Conservation (phyloP, 2,797 vertebrate species). For the Coregonus ussuriensis region DNA sequence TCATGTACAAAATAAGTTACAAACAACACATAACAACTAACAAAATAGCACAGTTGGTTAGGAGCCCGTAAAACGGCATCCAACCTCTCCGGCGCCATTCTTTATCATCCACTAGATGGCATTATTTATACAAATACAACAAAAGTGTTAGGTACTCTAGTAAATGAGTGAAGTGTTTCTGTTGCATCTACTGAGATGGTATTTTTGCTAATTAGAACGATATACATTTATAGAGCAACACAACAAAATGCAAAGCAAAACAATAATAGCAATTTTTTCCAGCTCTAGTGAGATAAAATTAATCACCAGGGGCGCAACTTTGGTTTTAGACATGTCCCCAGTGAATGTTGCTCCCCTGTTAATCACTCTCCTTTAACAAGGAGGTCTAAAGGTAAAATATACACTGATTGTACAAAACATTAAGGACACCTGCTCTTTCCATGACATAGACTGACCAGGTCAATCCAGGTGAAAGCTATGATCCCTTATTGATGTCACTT, state of each 20-base stretch:
- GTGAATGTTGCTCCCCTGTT: too few species aligned
- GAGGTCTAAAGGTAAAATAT: background rate
- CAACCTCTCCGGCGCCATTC: too few species aligned
- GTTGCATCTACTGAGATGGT: background rate
- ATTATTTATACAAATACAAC: constrained; percentile 2
- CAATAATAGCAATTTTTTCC: background rate
- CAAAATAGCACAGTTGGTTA: too few species aligned
- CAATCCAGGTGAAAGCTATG: too few species aligned
- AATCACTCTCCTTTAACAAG: too few species aligned
- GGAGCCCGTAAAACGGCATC: too few species aligned
- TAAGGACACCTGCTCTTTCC: too few species aligned
- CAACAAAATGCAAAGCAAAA: background rate
- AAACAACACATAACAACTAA: too few species aligned
- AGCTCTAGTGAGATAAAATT: background rate
- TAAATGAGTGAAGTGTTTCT: background rate
- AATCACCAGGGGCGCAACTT: background rate
- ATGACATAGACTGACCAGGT: too few species aligned
- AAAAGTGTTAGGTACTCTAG: background rate
- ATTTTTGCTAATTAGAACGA: background rate
- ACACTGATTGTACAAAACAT: too few species aligned
- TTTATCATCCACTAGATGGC: constrained; percentile 11
- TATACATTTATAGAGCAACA: background rate
- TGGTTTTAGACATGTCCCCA: background rate
- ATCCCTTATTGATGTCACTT: too few species aligned
- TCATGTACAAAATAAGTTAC: too few species aligned